These are phyloP conservation scores for Lepidochitona cinerea DNA, from an alignment of 2,888 invertebrate species.

Conservation along the genomic window DNA sequence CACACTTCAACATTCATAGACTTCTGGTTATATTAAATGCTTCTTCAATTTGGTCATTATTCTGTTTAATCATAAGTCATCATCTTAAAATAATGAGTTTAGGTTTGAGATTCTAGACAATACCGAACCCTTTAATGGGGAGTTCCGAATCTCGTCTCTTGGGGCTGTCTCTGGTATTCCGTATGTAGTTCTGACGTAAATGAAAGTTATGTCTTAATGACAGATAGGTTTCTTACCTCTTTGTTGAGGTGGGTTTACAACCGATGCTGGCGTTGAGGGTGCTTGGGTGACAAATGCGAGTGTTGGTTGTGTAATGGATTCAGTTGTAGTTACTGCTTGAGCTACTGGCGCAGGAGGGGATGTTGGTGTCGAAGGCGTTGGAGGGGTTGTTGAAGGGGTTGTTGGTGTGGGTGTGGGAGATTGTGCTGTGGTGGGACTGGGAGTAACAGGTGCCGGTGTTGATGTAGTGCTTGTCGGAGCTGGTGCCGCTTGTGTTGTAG, in stretches of 20 bases:
- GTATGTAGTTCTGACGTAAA: too few relatives aligned
- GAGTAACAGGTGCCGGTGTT: background rate
- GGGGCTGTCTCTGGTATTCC: too few relatives aligned
- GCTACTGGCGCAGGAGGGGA: background rate
- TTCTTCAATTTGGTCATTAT: too few relatives aligned
- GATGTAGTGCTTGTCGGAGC: background rate
- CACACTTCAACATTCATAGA: too few relatives aligned
- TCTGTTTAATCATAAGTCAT: too few relatives aligned
- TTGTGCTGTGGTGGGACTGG: background rate
- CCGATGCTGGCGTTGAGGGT: background rate
- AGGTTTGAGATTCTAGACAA: too few relatives aligned
- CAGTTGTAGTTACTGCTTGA: background rate
- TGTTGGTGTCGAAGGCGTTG: background rate
- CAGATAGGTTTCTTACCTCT: too few relatives aligned
- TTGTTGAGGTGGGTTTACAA: background rate
- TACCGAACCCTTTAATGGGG: too few relatives aligned
- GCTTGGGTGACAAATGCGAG: background rate
- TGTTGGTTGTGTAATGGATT: background rate
- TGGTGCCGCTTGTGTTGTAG: background rate
- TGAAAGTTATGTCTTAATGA: too few relatives aligned
- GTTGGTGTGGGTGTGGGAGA: background rate
- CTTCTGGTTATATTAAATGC: too few relatives aligned
- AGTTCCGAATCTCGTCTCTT: too few relatives aligned
- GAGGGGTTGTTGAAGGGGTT: background rate
- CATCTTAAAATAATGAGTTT: too few relatives aligned